phyloP scores from a whole-genome alignment of 2,113 vertebrate genomes.

The Tragelaphus scriptus region DNA sequence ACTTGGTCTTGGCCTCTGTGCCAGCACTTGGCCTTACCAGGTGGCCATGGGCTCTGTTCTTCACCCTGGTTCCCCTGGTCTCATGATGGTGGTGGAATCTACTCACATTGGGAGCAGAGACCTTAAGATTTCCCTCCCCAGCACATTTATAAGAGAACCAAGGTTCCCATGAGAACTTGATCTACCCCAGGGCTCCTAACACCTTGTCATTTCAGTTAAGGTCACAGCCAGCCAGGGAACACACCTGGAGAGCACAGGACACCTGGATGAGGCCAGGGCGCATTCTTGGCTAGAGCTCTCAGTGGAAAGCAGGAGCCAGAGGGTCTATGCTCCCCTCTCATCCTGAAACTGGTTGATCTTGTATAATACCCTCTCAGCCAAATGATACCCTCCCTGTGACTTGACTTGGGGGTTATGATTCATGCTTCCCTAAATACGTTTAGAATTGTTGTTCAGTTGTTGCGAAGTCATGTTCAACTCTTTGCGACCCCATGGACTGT shows the following conservation, averaged over 20 bases:
- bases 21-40: background rate
- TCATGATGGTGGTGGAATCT: background rate
- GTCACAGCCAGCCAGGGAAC: background rate
- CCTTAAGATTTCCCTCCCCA: background rate
- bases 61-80: background rate
- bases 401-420: background rate
- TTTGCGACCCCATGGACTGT: background rate
- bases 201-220: background rate
- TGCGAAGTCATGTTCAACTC: background rate
- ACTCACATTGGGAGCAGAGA: background rate
- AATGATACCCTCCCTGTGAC: background rate
- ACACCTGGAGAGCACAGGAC: too few species aligned
- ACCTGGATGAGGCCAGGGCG: background rate
- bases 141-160: background rate
- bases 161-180: background rate
- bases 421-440: background rate
- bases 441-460: background rate
- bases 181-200: background rate
- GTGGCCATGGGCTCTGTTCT: background rate
- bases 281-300: background rate
- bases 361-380: background rate
- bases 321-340: background rate
- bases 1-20: background rate
- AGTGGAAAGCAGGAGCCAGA: background rate
- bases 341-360: background rate